A percentile compares a stretch with the other conserved stretches of the same genome.
These are phyloP conservation scores for Alaudala cheleensis DNA, from an alignment of 2,113 vertebrate species.

Conservation along the genomic window DNA sequence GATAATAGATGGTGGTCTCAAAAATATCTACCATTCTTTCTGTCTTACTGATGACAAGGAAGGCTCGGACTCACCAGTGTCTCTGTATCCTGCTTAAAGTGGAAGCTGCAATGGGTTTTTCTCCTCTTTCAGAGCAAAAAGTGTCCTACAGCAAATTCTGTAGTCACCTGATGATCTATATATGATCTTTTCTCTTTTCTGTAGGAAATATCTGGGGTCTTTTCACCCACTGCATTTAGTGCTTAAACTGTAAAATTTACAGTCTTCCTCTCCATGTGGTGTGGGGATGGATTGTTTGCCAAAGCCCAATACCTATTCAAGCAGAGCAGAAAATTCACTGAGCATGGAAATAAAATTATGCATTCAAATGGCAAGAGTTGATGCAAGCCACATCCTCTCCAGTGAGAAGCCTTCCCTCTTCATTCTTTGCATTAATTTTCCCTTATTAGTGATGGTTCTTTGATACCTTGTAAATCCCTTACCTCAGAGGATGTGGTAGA, in stretches of 20 bases:
- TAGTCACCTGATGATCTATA: background rate
- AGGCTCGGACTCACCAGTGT: background rate
- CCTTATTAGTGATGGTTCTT: background rate
- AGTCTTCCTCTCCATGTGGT: background rate
- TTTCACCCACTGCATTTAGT: background rate
- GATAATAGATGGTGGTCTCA: background rate
- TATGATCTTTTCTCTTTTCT: background rate
- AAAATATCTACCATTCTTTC: background rate
- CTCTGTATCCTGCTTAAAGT: background rate
- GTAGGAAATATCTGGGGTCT: background rate
- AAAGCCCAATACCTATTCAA: background rate
- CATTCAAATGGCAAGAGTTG: background rate
- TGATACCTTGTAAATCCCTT: background rate
- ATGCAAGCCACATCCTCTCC: background rate
- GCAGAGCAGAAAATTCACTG: background rate
- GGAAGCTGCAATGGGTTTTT: background rate
- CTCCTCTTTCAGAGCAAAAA: background rate
- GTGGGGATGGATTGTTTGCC: background rate
- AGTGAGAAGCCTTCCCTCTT: background rate
- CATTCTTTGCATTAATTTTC: background rate
- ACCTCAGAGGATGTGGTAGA: background rate
- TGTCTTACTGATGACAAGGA: background rate
- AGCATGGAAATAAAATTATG: background rate
- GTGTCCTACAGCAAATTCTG: background rate
- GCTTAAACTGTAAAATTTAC: background rate